Percentiles rank a stretch among this genome's conserved stretches.
phyloP scores from a whole-genome alignment of 2,797 vertebrate genomes.

The Rhynchonycteris naso region DNA sequence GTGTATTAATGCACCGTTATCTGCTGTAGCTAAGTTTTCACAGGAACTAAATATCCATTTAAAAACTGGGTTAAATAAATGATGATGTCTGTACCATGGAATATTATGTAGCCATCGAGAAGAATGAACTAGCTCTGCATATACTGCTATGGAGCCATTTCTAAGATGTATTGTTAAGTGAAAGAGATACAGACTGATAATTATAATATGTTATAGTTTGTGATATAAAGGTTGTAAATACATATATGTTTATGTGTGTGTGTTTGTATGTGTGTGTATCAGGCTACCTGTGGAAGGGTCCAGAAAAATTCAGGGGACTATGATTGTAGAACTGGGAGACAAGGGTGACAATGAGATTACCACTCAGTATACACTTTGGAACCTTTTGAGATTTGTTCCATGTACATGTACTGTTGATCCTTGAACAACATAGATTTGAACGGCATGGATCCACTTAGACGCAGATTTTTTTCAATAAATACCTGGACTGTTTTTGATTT shows the following conservation, averaged over 20 bases:
- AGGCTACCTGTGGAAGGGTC: not conserved
- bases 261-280: too few species aligned
- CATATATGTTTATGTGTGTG: not conserved
- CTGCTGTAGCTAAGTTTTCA: not conserved
- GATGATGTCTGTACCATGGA: not conserved
- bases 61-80: not conserved
- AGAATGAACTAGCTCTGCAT: not conserved
- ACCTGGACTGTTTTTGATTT: not conserved
- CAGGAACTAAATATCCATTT: not conserved
- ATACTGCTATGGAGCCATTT: not conserved
- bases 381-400: not conserved
- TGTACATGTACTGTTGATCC: not conserved
- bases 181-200: not conserved
- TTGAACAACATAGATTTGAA: not conserved
- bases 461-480: not conserved
- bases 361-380: not conserved
- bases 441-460: not conserved
- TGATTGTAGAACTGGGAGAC: not conserved
- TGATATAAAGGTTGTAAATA: not conserved
- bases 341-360: not conserved
- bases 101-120: not conserved
- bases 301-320: not conserved
- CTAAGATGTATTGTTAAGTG: not conserved
- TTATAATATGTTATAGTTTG: not conserved
- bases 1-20: not conserved